Evolutionary conservation across 2,113 vertebrate genomes (phyloP).

Genomic region (Lepidothrix coronata): DNA sequence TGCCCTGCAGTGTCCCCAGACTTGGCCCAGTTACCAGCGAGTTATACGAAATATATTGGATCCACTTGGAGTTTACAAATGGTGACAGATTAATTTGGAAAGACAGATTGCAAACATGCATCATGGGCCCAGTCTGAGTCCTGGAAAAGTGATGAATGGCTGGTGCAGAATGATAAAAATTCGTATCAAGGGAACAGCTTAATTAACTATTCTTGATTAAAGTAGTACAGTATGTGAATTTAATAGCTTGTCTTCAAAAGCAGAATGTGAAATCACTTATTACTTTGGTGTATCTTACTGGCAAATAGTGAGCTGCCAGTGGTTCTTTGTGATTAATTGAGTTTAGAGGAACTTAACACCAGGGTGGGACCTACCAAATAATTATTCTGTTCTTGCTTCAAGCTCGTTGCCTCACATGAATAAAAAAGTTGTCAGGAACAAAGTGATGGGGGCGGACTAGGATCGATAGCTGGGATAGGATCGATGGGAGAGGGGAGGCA

Average conservation of each 20-base stretch:
- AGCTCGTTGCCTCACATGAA: background rate
- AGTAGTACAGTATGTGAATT: constrained; percentile 30
- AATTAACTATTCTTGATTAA: constrained; percentile 61
- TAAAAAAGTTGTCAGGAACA: background rate
- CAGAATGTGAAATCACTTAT: constrained; percentile 17
- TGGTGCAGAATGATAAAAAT: constrained; percentile 53
- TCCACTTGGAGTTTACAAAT: background rate
- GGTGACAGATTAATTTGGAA: constrained; percentile 25
- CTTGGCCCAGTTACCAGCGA: background rate
- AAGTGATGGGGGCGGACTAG: background rate
- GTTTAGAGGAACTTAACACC: constrained; percentile 27
- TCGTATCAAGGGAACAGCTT: constrained; percentile 18
- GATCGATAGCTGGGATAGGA: background rate
- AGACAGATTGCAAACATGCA: background rate
- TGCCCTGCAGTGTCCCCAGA: background rate
- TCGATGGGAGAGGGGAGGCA: background rate
- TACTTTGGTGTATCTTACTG: constrained; percentile 11
- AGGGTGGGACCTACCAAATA: background rate
- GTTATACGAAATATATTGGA: background rate
- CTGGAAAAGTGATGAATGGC: constrained; percentile 19
- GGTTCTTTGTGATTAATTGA: background rate
- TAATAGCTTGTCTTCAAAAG: constrained; percentile 52
- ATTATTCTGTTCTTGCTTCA: constrained; percentile 1
- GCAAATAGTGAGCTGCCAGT: constrained; percentile 18
- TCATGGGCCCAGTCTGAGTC: background rate